Evolutionary conservation across 2,888 invertebrate species (phyloP).

Genomic region (Spodoptera littoralis): DNA sequence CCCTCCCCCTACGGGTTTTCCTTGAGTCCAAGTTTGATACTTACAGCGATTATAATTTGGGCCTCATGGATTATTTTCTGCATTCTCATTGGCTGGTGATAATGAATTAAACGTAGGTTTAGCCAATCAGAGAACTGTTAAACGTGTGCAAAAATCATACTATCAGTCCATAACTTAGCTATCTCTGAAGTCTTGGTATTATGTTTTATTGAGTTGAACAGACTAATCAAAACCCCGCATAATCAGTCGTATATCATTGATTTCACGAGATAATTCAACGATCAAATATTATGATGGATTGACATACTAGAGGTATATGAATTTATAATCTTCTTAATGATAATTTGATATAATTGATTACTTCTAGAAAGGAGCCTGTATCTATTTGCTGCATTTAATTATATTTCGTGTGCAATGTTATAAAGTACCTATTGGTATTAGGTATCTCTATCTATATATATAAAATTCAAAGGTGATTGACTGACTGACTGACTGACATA

Average conservation of each 20-base stretch:
- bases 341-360: too few species aligned
- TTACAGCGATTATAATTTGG: conserved; percentile 17
- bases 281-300: conserved; percentile 16
- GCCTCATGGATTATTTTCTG: neutral
- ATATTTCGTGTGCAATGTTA: too few species aligned
- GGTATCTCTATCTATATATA: too few species aligned
- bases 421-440: too few species aligned
- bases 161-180: conserved; percentile 11
- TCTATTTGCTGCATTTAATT: too few species aligned
- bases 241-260: conserved; percentile 13
- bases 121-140: neutral
- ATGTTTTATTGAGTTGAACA: neutral
- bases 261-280: conserved; percentile 18
- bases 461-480: too few species aligned
- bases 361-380: too few species aligned
- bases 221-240: conserved; percentile 1
- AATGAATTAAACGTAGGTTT: neutral
- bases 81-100: neutral
- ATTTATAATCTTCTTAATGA: too few species aligned
- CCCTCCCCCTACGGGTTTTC: conserved; percentile 64
- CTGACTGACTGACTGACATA: too few species aligned
- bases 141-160: conserved; percentile 33
- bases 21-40: conserved; percentile 31
- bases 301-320: neutral
- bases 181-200: conserved; percentile 10